phyloP scores from a whole-genome alignment of 2,113 vertebrate species.

The Prinia subflava region DNA sequence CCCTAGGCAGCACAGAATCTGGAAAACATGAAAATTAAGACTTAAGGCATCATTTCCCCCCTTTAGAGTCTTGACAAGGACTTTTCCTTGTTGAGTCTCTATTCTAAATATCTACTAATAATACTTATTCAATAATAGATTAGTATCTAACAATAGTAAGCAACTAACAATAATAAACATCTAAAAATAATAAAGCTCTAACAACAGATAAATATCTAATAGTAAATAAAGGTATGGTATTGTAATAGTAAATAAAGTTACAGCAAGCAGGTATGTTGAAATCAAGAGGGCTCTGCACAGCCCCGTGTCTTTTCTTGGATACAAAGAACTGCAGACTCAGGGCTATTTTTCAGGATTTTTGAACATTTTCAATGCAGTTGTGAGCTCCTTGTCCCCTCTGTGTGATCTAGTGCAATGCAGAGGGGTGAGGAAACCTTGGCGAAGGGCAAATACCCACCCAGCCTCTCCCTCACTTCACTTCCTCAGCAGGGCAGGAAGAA shows the following conservation, averaged over 20 bases:
- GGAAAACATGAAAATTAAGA: background rate
- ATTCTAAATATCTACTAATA: background rate
- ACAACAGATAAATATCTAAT: background rate
- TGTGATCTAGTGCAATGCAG: background rate
- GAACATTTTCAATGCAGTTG: background rate
- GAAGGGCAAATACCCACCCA: background rate
- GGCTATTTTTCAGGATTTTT: background rate
- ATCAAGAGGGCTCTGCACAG: background rate
- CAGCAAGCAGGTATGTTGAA: background rate
- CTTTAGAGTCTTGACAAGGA: background rate
- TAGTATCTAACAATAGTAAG: background rate
- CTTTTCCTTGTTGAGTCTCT: background rate
- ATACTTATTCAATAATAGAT: background rate
- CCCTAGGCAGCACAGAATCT: background rate
- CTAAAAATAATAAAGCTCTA: background rate
- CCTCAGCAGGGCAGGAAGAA: background rate
- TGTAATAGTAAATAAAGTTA: background rate
- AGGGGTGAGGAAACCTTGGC: background rate
- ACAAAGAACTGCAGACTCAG: background rate
- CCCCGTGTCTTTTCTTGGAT: background rate
- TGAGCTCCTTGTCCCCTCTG: background rate
- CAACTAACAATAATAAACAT: background rate
- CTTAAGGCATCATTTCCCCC: background rate
- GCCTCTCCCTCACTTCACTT: background rate
- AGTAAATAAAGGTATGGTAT: background rate